Percentiles rank a stretch among this genome's conserved stretches.
These are phyloP conservation scores for Alentia gelatinosa DNA, from an alignment of 2,888 invertebrate species.

Conservation along the genomic window DNA sequence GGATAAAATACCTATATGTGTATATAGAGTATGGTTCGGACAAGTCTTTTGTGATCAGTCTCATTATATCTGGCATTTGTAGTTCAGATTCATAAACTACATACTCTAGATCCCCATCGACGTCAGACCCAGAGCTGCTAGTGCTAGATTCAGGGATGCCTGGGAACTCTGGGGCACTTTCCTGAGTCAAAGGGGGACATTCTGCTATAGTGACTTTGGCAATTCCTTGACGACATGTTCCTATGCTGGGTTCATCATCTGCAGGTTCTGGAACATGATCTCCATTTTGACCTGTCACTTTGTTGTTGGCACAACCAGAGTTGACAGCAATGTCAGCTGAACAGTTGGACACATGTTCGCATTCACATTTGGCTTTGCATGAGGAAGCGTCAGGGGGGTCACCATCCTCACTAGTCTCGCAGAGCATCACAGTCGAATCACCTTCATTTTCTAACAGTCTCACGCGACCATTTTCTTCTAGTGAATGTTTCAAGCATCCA, in stretches of 20 bases:
- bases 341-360: slow-evolving; percentile 41
- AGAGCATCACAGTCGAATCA: not conserved
- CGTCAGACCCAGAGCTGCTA: not conserved
- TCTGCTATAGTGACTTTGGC: slow-evolving; percentile 48
- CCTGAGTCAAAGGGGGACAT: not conserved
- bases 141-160: not conserved
- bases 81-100: slow-evolving; percentile 92
- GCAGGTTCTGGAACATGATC: not conserved
- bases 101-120: slow-evolving; percentile 74
- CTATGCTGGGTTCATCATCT: not conserved
- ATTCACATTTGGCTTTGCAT: slow-evolving; percentile 29
- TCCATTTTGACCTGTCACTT: slow-evolving; percentile 16
- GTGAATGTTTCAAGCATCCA: slow-evolving; percentile 49
- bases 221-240: not conserved
- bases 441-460: not conserved
- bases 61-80: slow-evolving; percentile 99
- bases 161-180: not conserved
- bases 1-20: slow-evolving; percentile 99
- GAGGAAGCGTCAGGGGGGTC: not conserved
- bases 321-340: slow-evolving; percentile 25
- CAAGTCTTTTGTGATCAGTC: slow-evolving; percentile 98
- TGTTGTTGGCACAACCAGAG: slow-evolving; percentile 4
- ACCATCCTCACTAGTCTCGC: not conserved
- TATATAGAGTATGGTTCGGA: slow-evolving; percentile 99
- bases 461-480: slow-evolving; percentile 54